These are phyloP conservation scores for Coregonus clupeaformis DNA, from an alignment of 2,113 vertebrate genomes.

Conservation along the genomic window DNA sequence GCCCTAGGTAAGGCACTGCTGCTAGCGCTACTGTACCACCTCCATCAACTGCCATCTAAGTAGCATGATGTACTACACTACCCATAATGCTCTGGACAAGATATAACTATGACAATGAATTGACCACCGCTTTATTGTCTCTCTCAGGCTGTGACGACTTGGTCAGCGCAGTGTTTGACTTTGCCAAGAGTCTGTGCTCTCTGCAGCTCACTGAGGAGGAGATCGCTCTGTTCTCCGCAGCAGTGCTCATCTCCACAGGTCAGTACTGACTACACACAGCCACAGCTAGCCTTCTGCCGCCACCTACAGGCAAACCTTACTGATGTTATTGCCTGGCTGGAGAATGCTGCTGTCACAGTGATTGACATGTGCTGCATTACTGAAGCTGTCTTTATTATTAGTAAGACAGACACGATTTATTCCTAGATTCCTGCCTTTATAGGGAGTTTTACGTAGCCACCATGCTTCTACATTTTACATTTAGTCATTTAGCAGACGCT, in stretches of 20 bases:
- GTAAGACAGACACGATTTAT: too few species aligned
- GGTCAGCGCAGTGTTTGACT: constrained; percentile 96
- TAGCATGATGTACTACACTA: not conserved
- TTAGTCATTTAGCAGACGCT: too few species aligned
- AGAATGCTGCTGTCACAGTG: too few species aligned
- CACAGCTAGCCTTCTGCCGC: not conserved
- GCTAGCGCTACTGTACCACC: not conserved
- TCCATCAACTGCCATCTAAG: not conserved
- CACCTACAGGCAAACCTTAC: not conserved
- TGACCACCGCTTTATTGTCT: too few species aligned
- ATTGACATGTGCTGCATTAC: too few species aligned
- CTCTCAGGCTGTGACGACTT: constrained; percentile 79
- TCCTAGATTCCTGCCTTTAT: too few species aligned
- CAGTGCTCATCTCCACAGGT: constrained; percentile 99
- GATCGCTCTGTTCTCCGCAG: constrained; percentile 97
- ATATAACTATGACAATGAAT: not conserved
- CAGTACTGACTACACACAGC: constrained; percentile 35
- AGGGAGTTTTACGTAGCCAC: too few species aligned
- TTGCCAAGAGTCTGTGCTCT: constrained; percentile 96
- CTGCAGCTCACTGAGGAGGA: constrained; percentile 97
- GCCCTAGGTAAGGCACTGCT: constrained; percentile 85
- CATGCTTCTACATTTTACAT: too few species aligned
- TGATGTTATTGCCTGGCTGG: not conserved
- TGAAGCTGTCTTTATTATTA: too few species aligned
- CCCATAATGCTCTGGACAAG: not conserved